Percentiles rank a stretch among this genome's conserved stretches.
These are phyloP conservation scores for Epinotia bilunana DNA, from an alignment of 2,888 invertebrate species.

Conservation along the genomic window DNA sequence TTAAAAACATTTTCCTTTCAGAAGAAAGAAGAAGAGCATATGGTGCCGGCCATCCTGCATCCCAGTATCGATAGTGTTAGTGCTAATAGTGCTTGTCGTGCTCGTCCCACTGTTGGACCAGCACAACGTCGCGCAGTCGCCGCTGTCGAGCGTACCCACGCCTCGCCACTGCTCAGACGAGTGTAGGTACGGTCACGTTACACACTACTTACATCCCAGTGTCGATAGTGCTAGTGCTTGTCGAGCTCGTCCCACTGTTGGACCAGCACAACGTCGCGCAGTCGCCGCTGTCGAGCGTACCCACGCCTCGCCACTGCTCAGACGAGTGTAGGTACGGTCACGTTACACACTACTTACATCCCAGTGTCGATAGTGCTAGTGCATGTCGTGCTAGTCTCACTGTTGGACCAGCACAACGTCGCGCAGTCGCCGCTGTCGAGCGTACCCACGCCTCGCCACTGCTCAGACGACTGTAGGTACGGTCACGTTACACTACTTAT, in stretches of 20 bases:
- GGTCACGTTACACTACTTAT: too few species aligned
- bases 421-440: constrained; percentile 64
- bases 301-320: constrained; percentile 80
- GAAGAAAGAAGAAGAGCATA: constrained; percentile 80
- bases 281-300: constrained; percentile 60
- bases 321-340: constrained; percentile 86
- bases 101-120: constrained; percentile 90
- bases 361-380: constrained; percentile 92
- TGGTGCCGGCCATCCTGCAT: constrained; percentile 94
- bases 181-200: constrained; percentile 83
- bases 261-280: constrained; percentile 87
- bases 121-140: constrained; percentile 81
- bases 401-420: constrained; percentile 88
- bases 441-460: too few species aligned
- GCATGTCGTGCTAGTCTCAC: constrained; percentile 89
- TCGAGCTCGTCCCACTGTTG: constrained; percentile 89
- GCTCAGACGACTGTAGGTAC: too few species aligned
- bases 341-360: constrained; percentile 67
- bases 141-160: constrained; percentile 63
- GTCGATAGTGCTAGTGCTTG: constrained; percentile 90
- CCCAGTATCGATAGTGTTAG: constrained; percentile 91
- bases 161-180: constrained; percentile 84
- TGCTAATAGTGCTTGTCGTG: constrained; percentile 91
- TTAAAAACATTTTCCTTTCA: constrained; percentile 52
- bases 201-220: constrained; percentile 89